phyloP scores from a whole-genome alignment of 2,797 vertebrate species.

The Corythornis leucogaster region DNA sequence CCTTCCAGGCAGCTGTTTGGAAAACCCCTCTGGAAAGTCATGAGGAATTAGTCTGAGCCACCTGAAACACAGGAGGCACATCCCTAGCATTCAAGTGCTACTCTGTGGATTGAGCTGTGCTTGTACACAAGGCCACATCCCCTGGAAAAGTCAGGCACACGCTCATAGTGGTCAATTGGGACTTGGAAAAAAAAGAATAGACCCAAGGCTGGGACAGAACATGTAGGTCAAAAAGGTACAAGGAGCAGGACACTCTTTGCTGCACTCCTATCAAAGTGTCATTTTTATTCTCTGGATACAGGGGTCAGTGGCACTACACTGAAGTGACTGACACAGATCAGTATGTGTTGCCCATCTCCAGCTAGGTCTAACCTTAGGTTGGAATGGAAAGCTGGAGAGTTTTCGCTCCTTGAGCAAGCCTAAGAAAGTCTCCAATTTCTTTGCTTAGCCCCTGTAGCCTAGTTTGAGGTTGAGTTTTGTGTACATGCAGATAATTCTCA shows the following conservation, averaged over 20 bases:
- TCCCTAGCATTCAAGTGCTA: background rate
- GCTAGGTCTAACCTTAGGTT: background rate
- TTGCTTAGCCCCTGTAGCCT: background rate
- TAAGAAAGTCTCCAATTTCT: background rate
- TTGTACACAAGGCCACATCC: rapidly evolving
- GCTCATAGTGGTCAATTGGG: background rate
- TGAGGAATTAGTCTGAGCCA: background rate
- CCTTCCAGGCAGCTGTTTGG: background rate
- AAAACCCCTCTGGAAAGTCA: background rate
- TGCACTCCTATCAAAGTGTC: rapidly evolving
- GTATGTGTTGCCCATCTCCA: background rate
- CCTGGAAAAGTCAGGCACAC: rapidly evolving
- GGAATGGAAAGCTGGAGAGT: background rate
- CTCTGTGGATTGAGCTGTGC: rapidly evolving
- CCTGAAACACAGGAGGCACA: background rate
- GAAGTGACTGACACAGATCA: background rate
- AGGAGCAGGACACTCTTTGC: background rate
- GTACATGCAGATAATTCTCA: rapidly evolving
- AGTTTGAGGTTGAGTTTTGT: rapidly evolving
- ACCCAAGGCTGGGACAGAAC: background rate
- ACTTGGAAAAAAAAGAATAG: background rate
- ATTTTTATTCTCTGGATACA: background rate
- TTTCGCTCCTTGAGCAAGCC: background rate
- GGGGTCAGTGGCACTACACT: too few relatives aligned
- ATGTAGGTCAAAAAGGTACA: background rate